Evolutionary conservation across 1,140 invertebrate species (phyloP).

Genomic region (Drosophila eugracilis): DNA sequence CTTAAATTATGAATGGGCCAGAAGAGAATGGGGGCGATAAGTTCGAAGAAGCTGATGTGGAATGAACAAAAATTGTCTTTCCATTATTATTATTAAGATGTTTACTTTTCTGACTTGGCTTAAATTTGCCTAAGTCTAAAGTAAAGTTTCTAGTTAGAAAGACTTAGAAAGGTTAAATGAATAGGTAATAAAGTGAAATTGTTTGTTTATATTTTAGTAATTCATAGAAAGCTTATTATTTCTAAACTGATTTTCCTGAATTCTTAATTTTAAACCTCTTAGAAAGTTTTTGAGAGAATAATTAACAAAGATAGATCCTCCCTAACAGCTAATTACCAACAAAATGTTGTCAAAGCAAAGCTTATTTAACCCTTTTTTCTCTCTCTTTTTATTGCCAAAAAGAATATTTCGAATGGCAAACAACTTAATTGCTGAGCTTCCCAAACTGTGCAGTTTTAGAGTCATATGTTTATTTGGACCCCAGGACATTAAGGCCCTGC

Average conservation of each 20-base stretch:
- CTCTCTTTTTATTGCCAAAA: too few species aligned
- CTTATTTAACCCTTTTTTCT: background rate
- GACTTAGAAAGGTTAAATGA: background rate
- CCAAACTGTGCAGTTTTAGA: slow-evolving; percentile 3
- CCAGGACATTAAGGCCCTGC: slow-evolving; percentile 26
- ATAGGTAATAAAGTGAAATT: background rate
- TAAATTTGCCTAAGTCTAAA: slow-evolving; percentile 19
- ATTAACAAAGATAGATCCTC: background rate
- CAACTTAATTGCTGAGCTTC: slow-evolving; percentile 13
- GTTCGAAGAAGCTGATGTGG: slow-evolving; percentile 40
- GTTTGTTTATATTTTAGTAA: background rate
- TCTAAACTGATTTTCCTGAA: background rate
- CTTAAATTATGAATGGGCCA: slow-evolving; percentile 49
- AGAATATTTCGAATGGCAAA: slow-evolving; percentile 19
- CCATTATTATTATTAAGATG: slow-evolving; percentile 70
- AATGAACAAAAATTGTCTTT: slow-evolving; percentile 49
- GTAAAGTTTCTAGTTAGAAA: background rate
- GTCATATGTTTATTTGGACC: slow-evolving; percentile 43
- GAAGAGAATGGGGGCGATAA: slow-evolving; percentile 4
- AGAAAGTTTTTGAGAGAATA: background rate
- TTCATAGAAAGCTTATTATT: background rate
- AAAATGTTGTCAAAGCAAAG: background rate
- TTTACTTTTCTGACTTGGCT: slow-evolving; percentile 47
- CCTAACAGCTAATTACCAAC: background rate
- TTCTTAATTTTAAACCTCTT: background rate